A percentile compares a stretch with the other conserved stretches of the same genome.
These are phyloP conservation scores for Andrena bucephala DNA, from an alignment of 2,888 invertebrate genomes.

Conservation along the genomic window DNA sequence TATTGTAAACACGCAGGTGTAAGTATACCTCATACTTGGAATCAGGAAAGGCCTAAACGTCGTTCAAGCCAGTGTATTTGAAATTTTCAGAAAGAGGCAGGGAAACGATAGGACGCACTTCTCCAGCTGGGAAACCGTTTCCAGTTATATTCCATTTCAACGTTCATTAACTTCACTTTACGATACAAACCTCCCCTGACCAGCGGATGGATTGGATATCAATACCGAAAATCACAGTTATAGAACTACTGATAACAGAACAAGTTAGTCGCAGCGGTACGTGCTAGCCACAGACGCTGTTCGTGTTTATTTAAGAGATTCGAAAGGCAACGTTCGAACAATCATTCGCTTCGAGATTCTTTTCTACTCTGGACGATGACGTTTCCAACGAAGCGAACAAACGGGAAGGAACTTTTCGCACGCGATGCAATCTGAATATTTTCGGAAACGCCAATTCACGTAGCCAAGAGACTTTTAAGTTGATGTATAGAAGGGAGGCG, in stretches of 20 bases:
- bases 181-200: neutral
- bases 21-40: conserved; percentile 58
- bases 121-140: conserved; percentile 24
- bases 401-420: no score
- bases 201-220: neutral
- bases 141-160: neutral
- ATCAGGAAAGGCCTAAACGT: conserved; percentile 51
- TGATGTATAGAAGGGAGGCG: conserved; percentile 31
- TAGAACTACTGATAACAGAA: neutral
- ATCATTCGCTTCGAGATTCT: no score
- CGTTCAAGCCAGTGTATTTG: conserved; percentile 52
- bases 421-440: no score
- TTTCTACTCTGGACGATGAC: no score
- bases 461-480: no score
- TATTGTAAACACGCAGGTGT: conserved; percentile 47
- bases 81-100: conserved; percentile 46
- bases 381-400: no score
- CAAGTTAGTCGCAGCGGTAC: no score
- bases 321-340: no score
- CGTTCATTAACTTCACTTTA: neutral
- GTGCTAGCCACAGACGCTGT: no score
- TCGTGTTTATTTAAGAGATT: no score
- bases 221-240: neutral
- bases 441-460: no score
- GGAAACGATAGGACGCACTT: conserved; percentile 17